Conservation (phyloP, 2,797 vertebrate genomes). For the Denticeps clupeoides region DNA sequence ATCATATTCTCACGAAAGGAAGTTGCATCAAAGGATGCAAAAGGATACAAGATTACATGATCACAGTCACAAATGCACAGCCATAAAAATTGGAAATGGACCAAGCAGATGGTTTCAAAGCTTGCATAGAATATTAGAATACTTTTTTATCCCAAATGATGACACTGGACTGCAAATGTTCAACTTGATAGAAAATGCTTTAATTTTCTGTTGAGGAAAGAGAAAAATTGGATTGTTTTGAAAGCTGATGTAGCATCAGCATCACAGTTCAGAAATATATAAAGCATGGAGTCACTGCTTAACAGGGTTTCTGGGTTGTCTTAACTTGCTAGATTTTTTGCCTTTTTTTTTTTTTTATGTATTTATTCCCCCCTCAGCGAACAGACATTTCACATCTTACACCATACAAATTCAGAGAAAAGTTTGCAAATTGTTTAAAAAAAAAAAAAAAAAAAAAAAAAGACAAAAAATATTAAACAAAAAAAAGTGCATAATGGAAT, state of each 20-base stretch:
- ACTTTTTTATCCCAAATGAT: too few relatives aligned
- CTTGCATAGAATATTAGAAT: too few relatives aligned
- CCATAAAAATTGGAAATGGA: too few relatives aligned
- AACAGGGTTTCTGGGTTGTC: neutral
- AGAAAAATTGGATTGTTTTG: slow-evolving; percentile 22
- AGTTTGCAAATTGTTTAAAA: slow-evolving; percentile 30
- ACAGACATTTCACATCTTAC: slow-evolving; percentile 16
- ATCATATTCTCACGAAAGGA: too few relatives aligned
- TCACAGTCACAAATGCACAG: too few relatives aligned
- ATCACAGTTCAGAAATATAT: slow-evolving; percentile 15
- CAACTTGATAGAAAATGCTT: slow-evolving; percentile 22
- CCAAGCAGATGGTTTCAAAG: too few relatives aligned
- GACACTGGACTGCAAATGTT: too few relatives aligned
- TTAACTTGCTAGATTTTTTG: slow-evolving; percentile 3
- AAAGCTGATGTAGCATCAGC: slow-evolving; percentile 17
- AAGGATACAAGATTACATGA: too few relatives aligned
- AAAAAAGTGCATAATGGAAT: slow-evolving; percentile 56
- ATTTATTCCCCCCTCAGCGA: slow-evolving; percentile 4
- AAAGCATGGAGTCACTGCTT: slow-evolving; percentile 8
- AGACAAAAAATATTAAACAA: slow-evolving; percentile 23
- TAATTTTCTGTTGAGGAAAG: slow-evolving; percentile 20
- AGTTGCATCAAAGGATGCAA: too few relatives aligned
- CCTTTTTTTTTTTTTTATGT: slow-evolving; percentile 3
- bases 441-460: neutral
- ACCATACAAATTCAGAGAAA: slow-evolving; percentile 24